Conservation (phyloP, 2,888 invertebrate species). For the Archaeoteleia sp. region DNA sequence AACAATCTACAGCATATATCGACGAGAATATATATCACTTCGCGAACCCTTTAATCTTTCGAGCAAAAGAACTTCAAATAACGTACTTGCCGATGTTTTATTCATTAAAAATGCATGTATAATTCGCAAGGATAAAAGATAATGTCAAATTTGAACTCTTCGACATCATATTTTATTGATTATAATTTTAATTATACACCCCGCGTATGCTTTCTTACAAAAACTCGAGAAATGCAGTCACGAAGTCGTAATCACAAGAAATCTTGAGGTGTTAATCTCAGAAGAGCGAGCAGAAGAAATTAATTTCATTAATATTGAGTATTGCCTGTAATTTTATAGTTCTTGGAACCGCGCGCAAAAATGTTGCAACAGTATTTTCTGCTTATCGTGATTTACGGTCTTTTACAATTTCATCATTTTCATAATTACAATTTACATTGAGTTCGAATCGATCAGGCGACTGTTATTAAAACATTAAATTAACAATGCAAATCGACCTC, state of each 20-base stretch:
- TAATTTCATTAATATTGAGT: conserved; percentile 16
- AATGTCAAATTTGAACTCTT: neutral
- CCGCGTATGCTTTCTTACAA: no score
- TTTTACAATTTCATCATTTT: conserved; percentile 7
- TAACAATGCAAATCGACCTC: conserved; percentile 2
- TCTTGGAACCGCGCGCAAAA: conserved; percentile 15
- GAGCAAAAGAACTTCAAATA: neutral
- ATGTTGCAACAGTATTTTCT: conserved; percentile 9
- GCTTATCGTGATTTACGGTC: conserved; percentile 8
- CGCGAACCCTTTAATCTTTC: neutral
- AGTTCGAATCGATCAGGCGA: conserved; percentile 5
- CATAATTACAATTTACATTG: conserved; percentile 18
- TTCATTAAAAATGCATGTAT: neutral
- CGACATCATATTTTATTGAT: no score
- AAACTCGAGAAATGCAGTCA: no score
- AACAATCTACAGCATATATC: conserved; percentile 35
- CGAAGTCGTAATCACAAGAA: no score
- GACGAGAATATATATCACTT: conserved; percentile 23
- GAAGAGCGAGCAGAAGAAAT: conserved; percentile 10
- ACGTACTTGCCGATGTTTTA: conserved; percentile 5
- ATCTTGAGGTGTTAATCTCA: no score
- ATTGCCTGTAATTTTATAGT: conserved; percentile 4
- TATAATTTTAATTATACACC: no score
- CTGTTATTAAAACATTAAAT: conserved; percentile 16
- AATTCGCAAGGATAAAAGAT: neutral